Conservation (phyloP, 2,888 invertebrate species). For the Aporophyla nigra region DNA sequence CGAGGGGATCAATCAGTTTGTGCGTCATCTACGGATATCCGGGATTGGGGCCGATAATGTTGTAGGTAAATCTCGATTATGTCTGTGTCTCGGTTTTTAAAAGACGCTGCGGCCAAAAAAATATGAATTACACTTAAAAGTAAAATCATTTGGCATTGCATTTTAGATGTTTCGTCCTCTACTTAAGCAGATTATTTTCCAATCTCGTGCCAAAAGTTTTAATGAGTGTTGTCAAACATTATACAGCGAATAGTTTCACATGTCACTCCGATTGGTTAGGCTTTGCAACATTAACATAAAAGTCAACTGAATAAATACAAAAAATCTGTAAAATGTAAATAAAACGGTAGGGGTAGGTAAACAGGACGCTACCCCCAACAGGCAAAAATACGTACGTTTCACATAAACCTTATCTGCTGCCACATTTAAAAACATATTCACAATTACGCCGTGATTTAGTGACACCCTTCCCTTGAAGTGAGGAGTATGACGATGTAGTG, state of each 20-base stretch:
- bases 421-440: slow-evolving; percentile 59
- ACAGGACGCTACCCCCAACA: slow-evolving; percentile 20
- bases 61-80: not conserved
- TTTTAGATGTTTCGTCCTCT: not conserved
- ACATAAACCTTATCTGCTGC: slow-evolving; percentile 52
- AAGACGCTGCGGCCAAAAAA: not conserved
- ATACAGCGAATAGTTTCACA: not conserved
- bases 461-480: slow-evolving; percentile 37
- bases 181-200: too few species aligned
- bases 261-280: not conserved
- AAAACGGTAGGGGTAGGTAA: not conserved
- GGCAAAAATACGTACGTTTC: not conserved
- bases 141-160: not conserved
- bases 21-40: slow-evolving; percentile 13
- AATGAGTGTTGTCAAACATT: not conserved
- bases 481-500: slow-evolving; percentile 9
- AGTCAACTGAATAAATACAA: not conserved
- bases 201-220: not conserved
- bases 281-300: not conserved
- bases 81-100: not conserved
- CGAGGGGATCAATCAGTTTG: slow-evolving; percentile 27
- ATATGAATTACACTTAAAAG: not conserved
- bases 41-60: not conserved
- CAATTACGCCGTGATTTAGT: slow-evolving; percentile 56
- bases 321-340: not conserved